Conservation (phyloP, 2,113 vertebrate genomes). For the Pedetes capensis region DNA sequence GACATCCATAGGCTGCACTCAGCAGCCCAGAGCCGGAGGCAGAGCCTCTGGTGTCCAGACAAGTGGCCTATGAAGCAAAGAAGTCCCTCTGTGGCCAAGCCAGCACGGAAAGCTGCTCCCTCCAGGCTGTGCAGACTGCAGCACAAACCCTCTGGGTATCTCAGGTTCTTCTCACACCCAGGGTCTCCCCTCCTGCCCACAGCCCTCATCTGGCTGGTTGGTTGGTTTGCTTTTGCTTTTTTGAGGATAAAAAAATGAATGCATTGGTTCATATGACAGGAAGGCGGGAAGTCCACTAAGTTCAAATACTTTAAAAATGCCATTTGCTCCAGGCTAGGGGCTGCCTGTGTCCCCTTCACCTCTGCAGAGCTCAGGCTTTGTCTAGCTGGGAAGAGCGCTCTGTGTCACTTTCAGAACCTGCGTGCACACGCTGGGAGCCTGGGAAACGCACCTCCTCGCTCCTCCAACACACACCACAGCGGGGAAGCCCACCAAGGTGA, state of each 20-base stretch:
- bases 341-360: neutral
- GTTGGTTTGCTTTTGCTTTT: neutral
- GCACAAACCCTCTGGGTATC: neutral
- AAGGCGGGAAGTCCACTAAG: neutral
- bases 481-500: neutral
- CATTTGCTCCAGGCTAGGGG: neutral
- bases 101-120: neutral
- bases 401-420: neutral
- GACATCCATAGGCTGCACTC: neutral
- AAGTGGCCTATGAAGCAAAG: neutral
- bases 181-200: neutral
- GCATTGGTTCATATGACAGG: neutral
- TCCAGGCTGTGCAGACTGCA: neutral
- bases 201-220: neutral
- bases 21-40: neutral
- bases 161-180: neutral
- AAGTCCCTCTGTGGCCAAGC: neutral
- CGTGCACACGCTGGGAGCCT: neutral
- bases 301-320: neutral
- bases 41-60: neutral
- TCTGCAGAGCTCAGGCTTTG: neutral
- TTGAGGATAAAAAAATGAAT: neutral
- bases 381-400: neutral
- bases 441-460: neutral
- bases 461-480: constrained; percentile 18